Conservation (phyloP, 2,888 invertebrate genomes). For the Dolichopus griseipennis region DNA sequence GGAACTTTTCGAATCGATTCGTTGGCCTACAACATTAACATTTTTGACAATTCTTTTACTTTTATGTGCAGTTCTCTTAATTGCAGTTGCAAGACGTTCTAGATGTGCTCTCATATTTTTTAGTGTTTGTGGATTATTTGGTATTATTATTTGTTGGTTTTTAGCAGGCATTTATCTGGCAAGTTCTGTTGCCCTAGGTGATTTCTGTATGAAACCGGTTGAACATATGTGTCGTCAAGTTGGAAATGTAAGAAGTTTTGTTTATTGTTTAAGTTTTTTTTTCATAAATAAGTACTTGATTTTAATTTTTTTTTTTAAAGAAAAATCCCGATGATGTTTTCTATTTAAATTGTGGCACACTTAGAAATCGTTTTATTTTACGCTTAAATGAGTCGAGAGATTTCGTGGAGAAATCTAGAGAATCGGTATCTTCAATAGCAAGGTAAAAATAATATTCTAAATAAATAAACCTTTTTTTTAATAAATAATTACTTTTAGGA, state of each 20-base stretch:
- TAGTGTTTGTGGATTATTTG: slow-evolving; percentile 66
- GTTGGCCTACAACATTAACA: slow-evolving; percentile 43
- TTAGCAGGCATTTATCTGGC: slow-evolving; percentile 80
- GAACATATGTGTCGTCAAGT: slow-evolving; percentile 43
- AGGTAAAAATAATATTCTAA: slow-evolving; percentile 28
- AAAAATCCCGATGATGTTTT: slow-evolving; percentile 41
- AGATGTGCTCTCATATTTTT: slow-evolving; percentile 83
- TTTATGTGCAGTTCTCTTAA: slow-evolving; percentile 41
- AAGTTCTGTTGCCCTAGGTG: slow-evolving; percentile 73
- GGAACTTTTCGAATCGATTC: slow-evolving; percentile 42
- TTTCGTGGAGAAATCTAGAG: slow-evolving; percentile 41
- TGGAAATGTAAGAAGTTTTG: slow-evolving; percentile 36
- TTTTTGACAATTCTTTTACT: slow-evolving; percentile 40
- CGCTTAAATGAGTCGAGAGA: slow-evolving; percentile 43
- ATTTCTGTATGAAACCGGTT: slow-evolving; percentile 78
- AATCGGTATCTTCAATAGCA: slow-evolving; percentile 37
- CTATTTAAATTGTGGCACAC: slow-evolving; percentile 42
- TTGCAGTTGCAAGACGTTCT: slow-evolving; percentile 49
- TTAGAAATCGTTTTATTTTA: slow-evolving; percentile 42
- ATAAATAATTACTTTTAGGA: slow-evolving; percentile 27
- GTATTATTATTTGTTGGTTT: slow-evolving; percentile 62
- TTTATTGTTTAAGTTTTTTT: slow-evolving; percentile 8
- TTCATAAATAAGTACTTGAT: slow-evolving; percentile 11
- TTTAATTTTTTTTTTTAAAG: slow-evolving; percentile 26
- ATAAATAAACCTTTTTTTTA: background rate